These are phyloP conservation scores for Pachliopta kotzebuea DNA, from an alignment of 2,888 invertebrate genomes.

Conservation along the genomic window DNA sequence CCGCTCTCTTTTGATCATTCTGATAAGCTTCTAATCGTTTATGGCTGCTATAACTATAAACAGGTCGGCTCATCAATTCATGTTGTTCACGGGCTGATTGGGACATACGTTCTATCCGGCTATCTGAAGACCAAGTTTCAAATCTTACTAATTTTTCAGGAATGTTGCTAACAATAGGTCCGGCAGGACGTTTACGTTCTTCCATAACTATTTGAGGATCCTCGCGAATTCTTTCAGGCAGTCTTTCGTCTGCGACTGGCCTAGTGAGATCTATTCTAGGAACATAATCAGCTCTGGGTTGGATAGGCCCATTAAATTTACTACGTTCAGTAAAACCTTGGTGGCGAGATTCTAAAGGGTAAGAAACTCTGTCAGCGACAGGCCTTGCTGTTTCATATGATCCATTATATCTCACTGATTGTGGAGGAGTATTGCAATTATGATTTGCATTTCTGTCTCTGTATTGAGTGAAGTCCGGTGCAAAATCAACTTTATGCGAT, in stretches of 20 bases:
- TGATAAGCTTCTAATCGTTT: constrained; percentile 70
- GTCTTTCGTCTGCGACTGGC: constrained; percentile 56
- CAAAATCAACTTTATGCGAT: constrained; percentile 89
- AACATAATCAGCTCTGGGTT: constrained; percentile 58
- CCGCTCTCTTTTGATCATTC: constrained; percentile 62
- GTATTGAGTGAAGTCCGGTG: constrained; percentile 85
- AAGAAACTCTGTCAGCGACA: constrained; percentile 46
- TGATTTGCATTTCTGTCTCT: constrained; percentile 57
- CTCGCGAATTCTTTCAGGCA: constrained; percentile 60
- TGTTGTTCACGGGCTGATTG: constrained; percentile 65
- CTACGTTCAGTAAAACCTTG: constrained; percentile 56
- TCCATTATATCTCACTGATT: constrained; percentile 60
- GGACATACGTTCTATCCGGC: constrained; percentile 65
- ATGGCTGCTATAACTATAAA: constrained; percentile 69
- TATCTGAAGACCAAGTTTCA: constrained; percentile 70
- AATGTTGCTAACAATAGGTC: constrained; percentile 70
- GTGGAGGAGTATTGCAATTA: constrained; percentile 45
- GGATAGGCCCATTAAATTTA: constrained; percentile 51
- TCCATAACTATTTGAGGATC: constrained; percentile 67
- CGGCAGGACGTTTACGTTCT: constrained; percentile 67
- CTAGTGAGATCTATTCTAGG: constrained; percentile 75
- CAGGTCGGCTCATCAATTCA: constrained; percentile 68
- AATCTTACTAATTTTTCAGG: constrained; percentile 73
- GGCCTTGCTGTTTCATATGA: constrained; percentile 55
- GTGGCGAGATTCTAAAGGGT: constrained; percentile 61